Evolutionary conservation across 2,113 vertebrate genomes (phyloP).

Genomic region (Antigone vipio): DNA sequence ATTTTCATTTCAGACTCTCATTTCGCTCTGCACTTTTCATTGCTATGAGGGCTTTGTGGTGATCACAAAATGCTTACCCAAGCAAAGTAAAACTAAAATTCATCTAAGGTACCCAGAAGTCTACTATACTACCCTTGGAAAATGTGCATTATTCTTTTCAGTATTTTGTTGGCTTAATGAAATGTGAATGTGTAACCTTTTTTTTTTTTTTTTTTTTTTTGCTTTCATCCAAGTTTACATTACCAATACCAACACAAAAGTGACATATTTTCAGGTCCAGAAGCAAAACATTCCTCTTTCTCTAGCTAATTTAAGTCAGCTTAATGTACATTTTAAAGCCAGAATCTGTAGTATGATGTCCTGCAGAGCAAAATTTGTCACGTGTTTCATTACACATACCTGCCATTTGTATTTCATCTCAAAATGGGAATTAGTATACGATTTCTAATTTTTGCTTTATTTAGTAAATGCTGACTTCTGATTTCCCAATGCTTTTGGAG

Average conservation of each 20-base stretch:
- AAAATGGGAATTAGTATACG: neutral
- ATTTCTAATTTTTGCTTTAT: neutral
- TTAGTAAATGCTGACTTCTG: neutral
- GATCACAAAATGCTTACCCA: slow-evolving; percentile 28
- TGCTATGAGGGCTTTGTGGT: slow-evolving; percentile 11
- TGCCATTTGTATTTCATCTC: neutral
- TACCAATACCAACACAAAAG: neutral
- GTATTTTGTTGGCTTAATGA: neutral
- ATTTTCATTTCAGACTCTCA: slow-evolving; percentile 51
- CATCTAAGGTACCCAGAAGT: slow-evolving; percentile 12
- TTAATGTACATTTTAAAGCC: neutral
- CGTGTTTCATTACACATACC: neutral
- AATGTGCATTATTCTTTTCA: neutral
- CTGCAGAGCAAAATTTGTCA: neutral
- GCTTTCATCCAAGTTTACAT: neutral
- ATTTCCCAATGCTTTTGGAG: neutral
- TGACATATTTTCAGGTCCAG: neutral
- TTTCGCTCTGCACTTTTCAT: slow-evolving; percentile 22
- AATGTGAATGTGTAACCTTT: neutral
- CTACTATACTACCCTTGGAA: neutral
- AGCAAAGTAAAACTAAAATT: slow-evolving; percentile 37
- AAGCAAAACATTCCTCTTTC: neutral
- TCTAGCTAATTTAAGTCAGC: neutral
- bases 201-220: neutral
- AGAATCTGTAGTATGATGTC: neutral